phyloP scores from a whole-genome alignment of 2,888 invertebrate species.

The Drosophila bunnanda region DNA sequence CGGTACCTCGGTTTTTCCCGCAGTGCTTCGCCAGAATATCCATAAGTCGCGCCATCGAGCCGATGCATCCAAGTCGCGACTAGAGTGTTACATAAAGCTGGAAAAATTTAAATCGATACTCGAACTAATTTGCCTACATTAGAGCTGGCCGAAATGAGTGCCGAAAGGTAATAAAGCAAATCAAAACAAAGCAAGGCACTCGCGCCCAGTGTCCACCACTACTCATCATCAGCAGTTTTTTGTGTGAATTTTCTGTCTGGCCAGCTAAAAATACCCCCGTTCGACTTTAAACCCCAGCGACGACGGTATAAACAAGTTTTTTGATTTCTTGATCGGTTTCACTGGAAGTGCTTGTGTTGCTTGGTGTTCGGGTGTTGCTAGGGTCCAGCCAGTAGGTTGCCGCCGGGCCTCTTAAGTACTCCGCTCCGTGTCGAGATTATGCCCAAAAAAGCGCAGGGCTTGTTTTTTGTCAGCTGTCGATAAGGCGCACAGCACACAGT shows the following conservation, averaged over 20 bases:
- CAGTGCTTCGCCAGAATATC: slow-evolving; percentile 7
- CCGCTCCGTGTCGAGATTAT: slow-evolving; percentile 13
- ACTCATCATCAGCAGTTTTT: slow-evolving; percentile 37
- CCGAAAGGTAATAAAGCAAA: slow-evolving; percentile 59
- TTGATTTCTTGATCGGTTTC: background rate
- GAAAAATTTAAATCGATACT: slow-evolving; percentile 5
- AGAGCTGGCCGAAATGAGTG: slow-evolving; percentile 55
- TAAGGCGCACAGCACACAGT: slow-evolving; percentile 12
- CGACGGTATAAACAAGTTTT: slow-evolving; percentile 27
- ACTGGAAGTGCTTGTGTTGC: background rate
- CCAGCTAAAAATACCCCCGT: slow-evolving; percentile 43
- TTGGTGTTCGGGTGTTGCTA: slow-evolving; percentile 38
- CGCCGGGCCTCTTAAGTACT: slow-evolving; percentile 5
- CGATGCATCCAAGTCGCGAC: slow-evolving; percentile 44
- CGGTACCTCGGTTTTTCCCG: too few species aligned
- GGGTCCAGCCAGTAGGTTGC: slow-evolving; percentile 21
- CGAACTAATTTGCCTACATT: slow-evolving; percentile 55
- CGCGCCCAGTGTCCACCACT: slow-evolving; percentile 18
- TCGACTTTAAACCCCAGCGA: slow-evolving; percentile 39
- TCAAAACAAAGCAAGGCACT: slow-evolving; percentile 23
- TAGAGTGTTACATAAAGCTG: slow-evolving; percentile 55
- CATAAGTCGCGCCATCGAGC: slow-evolving; percentile 15
- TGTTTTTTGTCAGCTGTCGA: slow-evolving; percentile 11
- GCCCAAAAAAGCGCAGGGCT: slow-evolving; percentile 5
- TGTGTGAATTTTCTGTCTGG: slow-evolving; percentile 39